Percentiles rank a stretch among this genome's conserved stretches.
These are phyloP conservation scores for Clistopyga incitator DNA, from an alignment of 2,888 invertebrate genomes.

Conservation along the genomic window DNA sequence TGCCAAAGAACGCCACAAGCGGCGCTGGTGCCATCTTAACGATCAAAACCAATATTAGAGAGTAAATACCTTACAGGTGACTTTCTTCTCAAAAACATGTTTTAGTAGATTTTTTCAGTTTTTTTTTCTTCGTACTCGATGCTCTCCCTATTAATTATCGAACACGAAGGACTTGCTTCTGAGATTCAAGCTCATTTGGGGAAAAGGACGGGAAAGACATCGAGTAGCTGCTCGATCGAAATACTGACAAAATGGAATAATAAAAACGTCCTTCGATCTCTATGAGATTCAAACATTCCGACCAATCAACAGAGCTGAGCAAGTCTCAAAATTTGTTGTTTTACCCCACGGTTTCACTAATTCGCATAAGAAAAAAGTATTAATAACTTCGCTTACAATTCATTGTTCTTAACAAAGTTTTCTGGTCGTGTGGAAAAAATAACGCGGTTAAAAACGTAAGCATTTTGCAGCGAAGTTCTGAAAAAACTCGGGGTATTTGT, in stretches of 20 bases:
- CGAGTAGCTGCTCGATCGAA: conserved; percentile 19
- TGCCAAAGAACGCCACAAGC: no score
- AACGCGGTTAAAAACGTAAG: no score
- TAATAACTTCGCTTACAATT: no score
- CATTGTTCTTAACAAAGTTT: no score
- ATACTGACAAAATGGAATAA: conserved; percentile 8
- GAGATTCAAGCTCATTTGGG: conserved; percentile 5
- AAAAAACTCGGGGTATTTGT: no score
- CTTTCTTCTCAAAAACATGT: conserved; percentile 6
- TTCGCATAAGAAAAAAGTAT: no score
- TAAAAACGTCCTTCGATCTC: background rate
- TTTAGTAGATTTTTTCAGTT: background rate
- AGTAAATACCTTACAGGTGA: conserved; percentile 23
- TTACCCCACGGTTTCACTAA: background rate
- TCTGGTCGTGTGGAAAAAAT: no score
- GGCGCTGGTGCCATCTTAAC: no score
- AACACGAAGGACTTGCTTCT: conserved; percentile 20
- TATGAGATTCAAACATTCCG: background rate
- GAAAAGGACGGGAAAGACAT: conserved; percentile 11
- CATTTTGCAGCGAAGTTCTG: no score
- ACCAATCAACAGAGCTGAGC: background rate
- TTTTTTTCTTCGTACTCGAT: conserved; percentile 8
- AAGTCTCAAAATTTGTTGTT: background rate
- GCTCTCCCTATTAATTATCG: conserved; percentile 27
- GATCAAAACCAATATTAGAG: background rate